phyloP scores from a whole-genome alignment of 1,140 invertebrate species.

The Orchesella cincta region DNA sequence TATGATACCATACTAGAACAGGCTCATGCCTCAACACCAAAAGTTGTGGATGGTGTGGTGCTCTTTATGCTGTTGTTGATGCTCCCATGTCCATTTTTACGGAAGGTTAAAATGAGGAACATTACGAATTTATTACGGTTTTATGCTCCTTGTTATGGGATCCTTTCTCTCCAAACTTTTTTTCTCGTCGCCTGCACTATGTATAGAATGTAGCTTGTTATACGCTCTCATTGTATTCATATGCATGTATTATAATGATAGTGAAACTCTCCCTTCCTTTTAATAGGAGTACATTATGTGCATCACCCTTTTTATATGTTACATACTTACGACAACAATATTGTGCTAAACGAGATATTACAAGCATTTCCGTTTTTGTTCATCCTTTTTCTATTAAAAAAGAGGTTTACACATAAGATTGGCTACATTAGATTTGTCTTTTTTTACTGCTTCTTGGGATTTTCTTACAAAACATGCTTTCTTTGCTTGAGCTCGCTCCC shows the following conservation, averaged over 20 bases:
- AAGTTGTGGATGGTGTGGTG: too few relatives aligned
- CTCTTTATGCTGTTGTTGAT: too few relatives aligned
- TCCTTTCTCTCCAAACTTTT: conserved; percentile 3
- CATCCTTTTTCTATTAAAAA: background rate
- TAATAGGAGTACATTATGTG: background rate
- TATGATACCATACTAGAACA: too few relatives aligned
- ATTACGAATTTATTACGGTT: conserved; percentile 33
- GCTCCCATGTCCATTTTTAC: conserved; percentile 24
- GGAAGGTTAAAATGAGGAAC: conserved; percentile 25
- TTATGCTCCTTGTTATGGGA: conserved; percentile 29
- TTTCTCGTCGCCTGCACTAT: background rate
- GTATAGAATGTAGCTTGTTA: background rate
- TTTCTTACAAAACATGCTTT: background rate
- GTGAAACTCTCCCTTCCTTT: background rate
- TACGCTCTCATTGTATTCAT: background rate
- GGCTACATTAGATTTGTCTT: background rate
- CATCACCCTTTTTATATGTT: background rate
- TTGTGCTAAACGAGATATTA: conserved; percentile 18
- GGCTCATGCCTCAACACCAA: too few relatives aligned
- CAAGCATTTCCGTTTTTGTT: background rate
- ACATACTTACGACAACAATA: conserved; percentile 1
- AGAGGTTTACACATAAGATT: too few relatives aligned
- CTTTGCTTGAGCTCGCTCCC: background rate
- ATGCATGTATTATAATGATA: too few relatives aligned
- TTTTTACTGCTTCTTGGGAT: background rate